Percentiles rank a stretch among this genome's conserved stretches.
These are phyloP conservation scores for Strigamia maritima DNA, from an alignment of 2,888 invertebrate species.

Conservation along the genomic window DNA sequence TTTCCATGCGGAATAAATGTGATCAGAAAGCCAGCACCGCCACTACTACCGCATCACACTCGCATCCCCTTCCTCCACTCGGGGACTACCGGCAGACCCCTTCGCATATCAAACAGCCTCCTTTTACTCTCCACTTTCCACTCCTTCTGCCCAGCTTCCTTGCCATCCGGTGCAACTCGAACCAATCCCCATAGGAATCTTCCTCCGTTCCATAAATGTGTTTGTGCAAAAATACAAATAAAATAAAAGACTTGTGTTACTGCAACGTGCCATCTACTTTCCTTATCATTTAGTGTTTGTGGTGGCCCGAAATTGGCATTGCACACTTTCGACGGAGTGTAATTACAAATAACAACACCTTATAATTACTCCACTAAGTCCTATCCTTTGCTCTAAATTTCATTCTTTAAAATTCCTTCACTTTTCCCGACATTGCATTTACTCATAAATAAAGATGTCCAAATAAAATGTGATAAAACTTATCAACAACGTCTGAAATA, in stretches of 20 bases:
- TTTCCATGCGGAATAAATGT: constrained; percentile 29
- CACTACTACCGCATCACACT: neutral
- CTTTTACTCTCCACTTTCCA: constrained; percentile 7
- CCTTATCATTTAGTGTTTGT: constrained; percentile 21
- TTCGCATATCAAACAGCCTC: constrained; percentile 27
- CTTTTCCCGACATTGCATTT: neutral
- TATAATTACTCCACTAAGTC: constrained; percentile 11
- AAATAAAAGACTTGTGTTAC: neutral
- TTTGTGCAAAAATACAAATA: constrained; percentile 24
- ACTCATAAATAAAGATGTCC: neutral
- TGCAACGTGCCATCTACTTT: constrained; percentile 18
- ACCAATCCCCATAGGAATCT: constrained; percentile 21
- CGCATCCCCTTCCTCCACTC: constrained; percentile 14
- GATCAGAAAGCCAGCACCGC: constrained; percentile 20
- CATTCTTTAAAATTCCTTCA: neutral
- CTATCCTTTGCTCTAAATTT: neutral
- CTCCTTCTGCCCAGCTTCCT: constrained; percentile 19
- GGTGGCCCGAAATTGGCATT: constrained; percentile 24
- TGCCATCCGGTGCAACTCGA: constrained; percentile 21
- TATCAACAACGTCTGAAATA: constrained; percentile 4
- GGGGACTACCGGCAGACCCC: constrained; percentile 26
- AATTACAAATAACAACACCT: constrained; percentile 25
- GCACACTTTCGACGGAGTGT: neutral
- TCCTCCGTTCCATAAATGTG: constrained; percentile 8
- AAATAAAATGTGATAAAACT: neutral